A percentile compares a stretch with the other conserved stretches of the same genome.
phyloP scores from a whole-genome alignment of 2,797 vertebrate genomes.

The Sarcoramphus papa region DNA sequence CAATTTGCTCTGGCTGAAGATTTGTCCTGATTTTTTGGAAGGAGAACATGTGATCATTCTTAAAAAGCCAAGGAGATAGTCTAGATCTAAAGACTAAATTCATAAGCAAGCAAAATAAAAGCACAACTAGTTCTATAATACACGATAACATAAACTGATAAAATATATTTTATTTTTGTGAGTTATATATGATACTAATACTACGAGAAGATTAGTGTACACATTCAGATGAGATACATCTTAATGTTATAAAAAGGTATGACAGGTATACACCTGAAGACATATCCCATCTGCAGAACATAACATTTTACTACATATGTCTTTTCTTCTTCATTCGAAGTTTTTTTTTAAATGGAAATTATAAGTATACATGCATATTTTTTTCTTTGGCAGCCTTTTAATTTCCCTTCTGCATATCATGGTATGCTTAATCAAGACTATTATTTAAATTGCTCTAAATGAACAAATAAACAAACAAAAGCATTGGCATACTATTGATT shows the following conservation, averaged over 20 bases:
- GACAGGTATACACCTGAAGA: not conserved
- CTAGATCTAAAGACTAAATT: not conserved
- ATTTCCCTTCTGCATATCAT: not conserved
- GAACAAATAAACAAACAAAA: not conserved
- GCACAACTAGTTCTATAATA: not conserved
- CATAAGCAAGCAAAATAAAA: not conserved
- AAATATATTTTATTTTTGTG: not conserved
- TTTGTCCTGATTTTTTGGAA: not conserved
- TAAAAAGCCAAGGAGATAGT: not conserved
- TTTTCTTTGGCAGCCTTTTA: not conserved
- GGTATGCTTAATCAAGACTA: not conserved
- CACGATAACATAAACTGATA: not conserved
- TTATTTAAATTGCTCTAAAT: not conserved
- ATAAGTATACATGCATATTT: not conserved
- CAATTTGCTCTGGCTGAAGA: not conserved
- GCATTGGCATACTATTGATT: not conserved
- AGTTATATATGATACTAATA: not conserved
- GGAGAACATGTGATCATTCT: not conserved
- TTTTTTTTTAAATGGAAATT: not conserved
- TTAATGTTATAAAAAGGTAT: not conserved
- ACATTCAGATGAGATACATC: not conserved
- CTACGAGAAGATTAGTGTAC: accelerated
- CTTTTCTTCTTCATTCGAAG: not conserved
- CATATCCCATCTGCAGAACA: not conserved
- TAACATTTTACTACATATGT: not conserved